phyloP scores from a whole-genome alignment of 2,113 vertebrate species.

The Cyanoliseus patagonus region DNA sequence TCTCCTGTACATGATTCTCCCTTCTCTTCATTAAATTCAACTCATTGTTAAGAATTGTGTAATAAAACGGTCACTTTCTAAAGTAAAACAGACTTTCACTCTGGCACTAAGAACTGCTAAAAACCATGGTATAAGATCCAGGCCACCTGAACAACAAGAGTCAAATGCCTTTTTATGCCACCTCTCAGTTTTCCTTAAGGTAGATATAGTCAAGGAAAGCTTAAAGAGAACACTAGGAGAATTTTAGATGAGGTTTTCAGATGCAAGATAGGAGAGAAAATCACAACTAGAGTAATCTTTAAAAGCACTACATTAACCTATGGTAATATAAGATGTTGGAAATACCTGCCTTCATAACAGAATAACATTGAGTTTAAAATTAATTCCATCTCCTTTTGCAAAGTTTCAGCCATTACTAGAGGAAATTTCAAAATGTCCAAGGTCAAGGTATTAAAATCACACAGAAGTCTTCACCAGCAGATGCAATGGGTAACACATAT shows the following conservation, averaged over 20 bases:
- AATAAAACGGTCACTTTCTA: neutral
- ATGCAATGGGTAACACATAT: fast-evolving
- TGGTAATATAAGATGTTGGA: neutral
- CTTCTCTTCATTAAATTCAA: neutral
- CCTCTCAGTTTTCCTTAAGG: neutral
- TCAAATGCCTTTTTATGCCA: neutral
- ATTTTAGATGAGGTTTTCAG: neutral
- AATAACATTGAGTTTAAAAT: neutral
- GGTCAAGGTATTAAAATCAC: neutral
- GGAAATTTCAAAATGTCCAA: neutral
- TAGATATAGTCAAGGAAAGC: neutral
- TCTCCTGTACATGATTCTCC: neutral
- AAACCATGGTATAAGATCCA: neutral
- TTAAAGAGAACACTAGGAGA: neutral
- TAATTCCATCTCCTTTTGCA: neutral
- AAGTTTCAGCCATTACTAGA: neutral
- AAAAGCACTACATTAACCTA: neutral
- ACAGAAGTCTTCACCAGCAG: neutral
- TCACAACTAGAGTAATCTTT: neutral
- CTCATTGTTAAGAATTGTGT: neutral
- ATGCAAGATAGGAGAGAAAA: neutral
- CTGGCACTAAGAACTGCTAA: neutral
- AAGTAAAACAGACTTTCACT: neutral
- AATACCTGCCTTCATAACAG: neutral
- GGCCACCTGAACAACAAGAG: neutral